phyloP scores from a whole-genome alignment of 2,113 vertebrate species.

The Myrmophylax atrothorax region DNA sequence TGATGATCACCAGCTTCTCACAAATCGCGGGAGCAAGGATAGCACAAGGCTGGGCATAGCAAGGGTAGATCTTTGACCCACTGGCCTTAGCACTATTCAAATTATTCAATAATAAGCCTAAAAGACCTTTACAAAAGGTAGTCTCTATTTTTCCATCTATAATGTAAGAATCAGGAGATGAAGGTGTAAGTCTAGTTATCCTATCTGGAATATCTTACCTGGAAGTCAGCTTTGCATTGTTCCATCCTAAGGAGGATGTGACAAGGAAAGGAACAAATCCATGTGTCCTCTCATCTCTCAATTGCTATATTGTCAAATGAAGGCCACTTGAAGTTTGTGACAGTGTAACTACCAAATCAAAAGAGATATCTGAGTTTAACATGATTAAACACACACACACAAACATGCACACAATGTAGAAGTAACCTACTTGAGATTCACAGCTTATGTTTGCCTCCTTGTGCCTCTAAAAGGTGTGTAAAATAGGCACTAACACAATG shows the following conservation, averaged over 20 bases:
- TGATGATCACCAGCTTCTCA: not conserved
- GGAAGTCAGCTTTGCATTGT: not conserved
- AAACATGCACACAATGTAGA: not conserved
- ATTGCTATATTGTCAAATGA: not conserved
- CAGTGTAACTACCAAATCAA: not conserved
- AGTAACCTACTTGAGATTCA: not conserved
- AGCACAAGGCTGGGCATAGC: not conserved
- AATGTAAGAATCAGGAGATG: not conserved
- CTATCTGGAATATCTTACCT: not conserved
- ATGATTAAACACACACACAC: not conserved
- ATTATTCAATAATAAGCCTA: not conserved
- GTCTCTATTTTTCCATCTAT: not conserved
- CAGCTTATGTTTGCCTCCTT: not conserved
- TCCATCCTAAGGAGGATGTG: not conserved
- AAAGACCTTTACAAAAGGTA: not conserved
- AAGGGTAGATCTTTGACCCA: not conserved
- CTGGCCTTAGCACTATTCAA: not conserved
- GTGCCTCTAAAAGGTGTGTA: not conserved
- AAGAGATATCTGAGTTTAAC: not conserved
- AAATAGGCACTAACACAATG: not conserved
- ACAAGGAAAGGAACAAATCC: not conserved
- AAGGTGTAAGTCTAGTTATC: not conserved
- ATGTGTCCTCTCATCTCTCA: not conserved
- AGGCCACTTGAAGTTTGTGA: not conserved
- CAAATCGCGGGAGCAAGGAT: not conserved